Percentiles rank a stretch among this genome's conserved stretches.
Conservation (phyloP, 2,113 vertebrate genomes). For the Urocynchramus pylzowi region DNA sequence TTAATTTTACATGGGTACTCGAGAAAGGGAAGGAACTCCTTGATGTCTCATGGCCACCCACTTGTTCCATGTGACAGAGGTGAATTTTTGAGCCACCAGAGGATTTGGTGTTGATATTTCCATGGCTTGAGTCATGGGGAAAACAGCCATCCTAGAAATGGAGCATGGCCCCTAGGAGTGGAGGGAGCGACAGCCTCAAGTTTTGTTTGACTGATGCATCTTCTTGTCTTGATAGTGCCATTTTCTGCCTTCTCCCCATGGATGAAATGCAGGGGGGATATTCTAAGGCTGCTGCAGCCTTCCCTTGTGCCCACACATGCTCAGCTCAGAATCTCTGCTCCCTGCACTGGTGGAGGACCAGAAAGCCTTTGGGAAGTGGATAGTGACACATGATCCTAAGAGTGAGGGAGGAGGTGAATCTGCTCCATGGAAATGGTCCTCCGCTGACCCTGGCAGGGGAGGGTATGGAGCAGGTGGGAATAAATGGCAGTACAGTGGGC, state of each 20-base stretch:
- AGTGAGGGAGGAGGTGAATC: not conserved
- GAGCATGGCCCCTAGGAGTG: not conserved
- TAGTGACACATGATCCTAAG: not conserved
- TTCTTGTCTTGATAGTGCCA: accelerated
- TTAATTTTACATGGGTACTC: conserved; percentile 67
- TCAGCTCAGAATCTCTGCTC: not conserved
- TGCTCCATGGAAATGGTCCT: not conserved
- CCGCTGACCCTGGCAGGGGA: not conserved
- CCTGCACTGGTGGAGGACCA: not conserved
- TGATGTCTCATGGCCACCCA: not conserved
- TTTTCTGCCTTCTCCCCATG: not conserved
- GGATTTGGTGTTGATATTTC: not conserved
- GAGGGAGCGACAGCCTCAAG: not conserved
- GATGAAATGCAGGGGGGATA: not conserved
- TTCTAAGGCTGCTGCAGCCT: not conserved
- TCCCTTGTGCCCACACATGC: accelerated
- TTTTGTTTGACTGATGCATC: not conserved
- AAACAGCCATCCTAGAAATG: not conserved
- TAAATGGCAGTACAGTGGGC: accelerated
- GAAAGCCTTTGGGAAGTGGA: not conserved
- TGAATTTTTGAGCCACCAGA: not conserved
- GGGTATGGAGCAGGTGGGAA: not conserved
- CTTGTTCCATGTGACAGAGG: not conserved
- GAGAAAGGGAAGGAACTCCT: conserved; percentile 38
- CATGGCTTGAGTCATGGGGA: not conserved